Conservation (phyloP, 2,888 invertebrate genomes). For the Sarcophaga variegata region DNA sequence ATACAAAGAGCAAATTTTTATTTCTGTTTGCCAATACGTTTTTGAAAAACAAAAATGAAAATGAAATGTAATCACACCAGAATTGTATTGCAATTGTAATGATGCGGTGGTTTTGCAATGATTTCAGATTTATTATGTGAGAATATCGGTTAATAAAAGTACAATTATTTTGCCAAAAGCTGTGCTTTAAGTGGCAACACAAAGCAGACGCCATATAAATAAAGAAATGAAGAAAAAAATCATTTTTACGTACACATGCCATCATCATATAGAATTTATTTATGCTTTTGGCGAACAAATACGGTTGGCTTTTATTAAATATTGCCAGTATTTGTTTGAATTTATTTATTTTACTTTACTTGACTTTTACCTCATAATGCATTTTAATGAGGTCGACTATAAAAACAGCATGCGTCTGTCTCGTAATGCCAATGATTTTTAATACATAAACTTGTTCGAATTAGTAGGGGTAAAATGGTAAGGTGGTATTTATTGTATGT, state of each 20-base stretch:
- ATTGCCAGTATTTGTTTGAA: conserved; percentile 1
- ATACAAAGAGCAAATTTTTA: no score
- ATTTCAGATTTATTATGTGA: conserved; percentile 10
- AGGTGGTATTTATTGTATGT: background rate
- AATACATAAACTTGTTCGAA: background rate
- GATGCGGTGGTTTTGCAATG: background rate
- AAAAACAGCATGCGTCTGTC: background rate
- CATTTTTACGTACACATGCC: no score
- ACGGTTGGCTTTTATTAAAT: conserved; percentile 1
- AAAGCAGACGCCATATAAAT: background rate
- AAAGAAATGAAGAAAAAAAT: background rate
- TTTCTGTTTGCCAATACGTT: no score
- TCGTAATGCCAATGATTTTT: background rate
- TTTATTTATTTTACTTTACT: background rate
- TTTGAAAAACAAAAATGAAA: no score
- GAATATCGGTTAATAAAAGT: conserved; percentile 4
- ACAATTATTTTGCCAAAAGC: conserved; percentile 15
- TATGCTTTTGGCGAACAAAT: background rate
- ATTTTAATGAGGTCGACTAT: background rate
- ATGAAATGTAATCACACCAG: no score
- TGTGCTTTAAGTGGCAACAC: conserved; percentile 1
- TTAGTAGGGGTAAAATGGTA: background rate
- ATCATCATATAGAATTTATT: background rate
- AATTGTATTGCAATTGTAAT: background rate
- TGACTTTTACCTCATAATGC: background rate